These are phyloP conservation scores for Rhopilema esculentum DNA, from an alignment of 30 jellyfish, hydroid and myxozoan species.

Conservation along the genomic window DNA sequence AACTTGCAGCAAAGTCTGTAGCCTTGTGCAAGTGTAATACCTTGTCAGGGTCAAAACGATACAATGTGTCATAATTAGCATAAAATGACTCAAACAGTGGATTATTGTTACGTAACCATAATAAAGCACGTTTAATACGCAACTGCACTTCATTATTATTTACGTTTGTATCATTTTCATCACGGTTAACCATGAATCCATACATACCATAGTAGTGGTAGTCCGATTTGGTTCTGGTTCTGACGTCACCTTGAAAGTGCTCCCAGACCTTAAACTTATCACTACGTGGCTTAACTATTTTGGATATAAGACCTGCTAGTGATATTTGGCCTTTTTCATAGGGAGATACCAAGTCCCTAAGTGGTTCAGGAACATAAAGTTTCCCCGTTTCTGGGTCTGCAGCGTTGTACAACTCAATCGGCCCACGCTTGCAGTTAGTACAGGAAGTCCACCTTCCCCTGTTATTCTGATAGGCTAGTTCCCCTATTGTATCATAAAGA, in stretches of 20 bases:
- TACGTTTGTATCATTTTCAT: not conserved
- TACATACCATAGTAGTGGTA: conserved; percentile 25
- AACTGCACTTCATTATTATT: not conserved
- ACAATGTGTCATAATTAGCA: too few species aligned
- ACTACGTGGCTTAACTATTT: too few species aligned
- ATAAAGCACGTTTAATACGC: conserved; percentile 1
- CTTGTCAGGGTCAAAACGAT: too few species aligned
- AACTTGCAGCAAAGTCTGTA: too few species aligned
- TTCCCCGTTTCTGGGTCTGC: conserved; percentile 8
- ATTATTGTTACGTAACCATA: conserved; percentile 12
- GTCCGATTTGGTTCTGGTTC: not conserved
- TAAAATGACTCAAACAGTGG: conserved; percentile 2
- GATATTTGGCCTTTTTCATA: conserved; percentile 34
- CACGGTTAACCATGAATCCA: conserved; percentile 1
- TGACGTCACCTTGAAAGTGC: conserved; percentile 1
- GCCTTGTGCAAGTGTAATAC: too few species aligned
- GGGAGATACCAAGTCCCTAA: not conserved
- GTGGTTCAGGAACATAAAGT: not conserved
- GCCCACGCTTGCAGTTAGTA: conserved; percentile 16
- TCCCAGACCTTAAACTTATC: too few species aligned
- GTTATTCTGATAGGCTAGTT: not conserved
- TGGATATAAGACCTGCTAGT: conserved; percentile 4
- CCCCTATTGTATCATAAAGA: too few species aligned
- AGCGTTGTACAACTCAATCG: not conserved
- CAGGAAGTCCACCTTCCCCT: conserved; percentile 17